Conservation (phyloP, 2,888 invertebrate genomes). For the Tenthredo scrophulariae region DNA sequence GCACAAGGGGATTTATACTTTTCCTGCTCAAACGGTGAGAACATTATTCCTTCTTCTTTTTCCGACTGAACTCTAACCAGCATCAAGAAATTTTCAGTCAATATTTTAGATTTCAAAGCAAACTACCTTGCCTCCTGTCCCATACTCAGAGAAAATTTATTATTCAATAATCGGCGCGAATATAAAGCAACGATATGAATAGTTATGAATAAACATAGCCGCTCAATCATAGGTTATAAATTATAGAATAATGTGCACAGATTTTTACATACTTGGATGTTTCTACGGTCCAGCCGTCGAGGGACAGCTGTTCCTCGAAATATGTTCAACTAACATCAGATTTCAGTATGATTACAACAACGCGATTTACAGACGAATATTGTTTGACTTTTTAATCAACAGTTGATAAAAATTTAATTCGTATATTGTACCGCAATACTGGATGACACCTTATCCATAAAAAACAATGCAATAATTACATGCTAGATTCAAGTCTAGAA, state of each 20-base stretch:
- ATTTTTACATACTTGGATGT: constrained; percentile 5
- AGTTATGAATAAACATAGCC: background rate
- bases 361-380: background rate
- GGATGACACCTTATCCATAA: background rate
- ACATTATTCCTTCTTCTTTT: background rate
- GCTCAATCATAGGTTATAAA: constrained; percentile 35
- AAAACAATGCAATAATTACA: background rate
- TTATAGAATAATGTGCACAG: background rate
- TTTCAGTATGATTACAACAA: background rate
- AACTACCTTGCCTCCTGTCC: background rate
- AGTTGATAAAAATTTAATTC: background rate
- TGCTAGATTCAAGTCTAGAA: background rate
- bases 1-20: constrained; percentile 28
- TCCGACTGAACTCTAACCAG: constrained; percentile 17
- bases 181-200: background rate
- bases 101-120: constrained; percentile 41
- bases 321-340: background rate
- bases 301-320: constrained; percentile 31
- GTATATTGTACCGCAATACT: no score
- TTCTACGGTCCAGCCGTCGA: constrained; percentile 11
- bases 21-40: constrained; percentile 13
- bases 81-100: constrained; percentile 37
- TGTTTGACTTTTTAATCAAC: background rate
- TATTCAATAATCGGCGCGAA: background rate
- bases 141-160: background rate